phyloP scores from a whole-genome alignment of 2,888 invertebrate genomes.

The Drosophila eohydei region DNA sequence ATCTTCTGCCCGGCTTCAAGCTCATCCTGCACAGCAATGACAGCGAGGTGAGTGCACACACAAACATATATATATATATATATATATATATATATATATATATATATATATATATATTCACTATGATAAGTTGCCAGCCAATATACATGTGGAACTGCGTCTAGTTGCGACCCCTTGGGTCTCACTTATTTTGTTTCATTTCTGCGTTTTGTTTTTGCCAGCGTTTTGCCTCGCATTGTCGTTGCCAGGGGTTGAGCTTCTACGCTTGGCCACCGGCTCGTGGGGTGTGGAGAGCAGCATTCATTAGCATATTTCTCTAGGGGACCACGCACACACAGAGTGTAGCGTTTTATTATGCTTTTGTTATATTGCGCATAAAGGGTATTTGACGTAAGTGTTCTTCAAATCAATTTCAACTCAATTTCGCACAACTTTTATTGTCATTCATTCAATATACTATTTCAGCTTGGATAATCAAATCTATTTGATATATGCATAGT shows the following conservation, averaged over 20 bases:
- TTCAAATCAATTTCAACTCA: constrained; percentile 60
- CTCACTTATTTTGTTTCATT: constrained; percentile 71
- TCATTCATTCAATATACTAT: constrained; percentile 2
- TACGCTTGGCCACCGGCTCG: constrained; percentile 3
- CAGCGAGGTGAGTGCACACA: constrained; percentile 92
- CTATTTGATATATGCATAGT: constrained; percentile 3
- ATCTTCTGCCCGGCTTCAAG: constrained; percentile 95
- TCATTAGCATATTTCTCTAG: constrained; percentile 77
- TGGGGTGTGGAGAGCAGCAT: constrained; percentile 40
- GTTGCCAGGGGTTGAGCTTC: constrained; percentile 16
- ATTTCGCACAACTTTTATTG: constrained; percentile 31
- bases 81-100: constrained; percentile 2
- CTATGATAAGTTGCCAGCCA: constrained; percentile 32
- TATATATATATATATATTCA: constrained; percentile 8
- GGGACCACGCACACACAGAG: constrained; percentile 48
- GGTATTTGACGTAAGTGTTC: constrained; percentile 66
- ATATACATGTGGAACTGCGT: constrained; percentile 33
- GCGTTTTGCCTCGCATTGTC: constrained; percentile 64
- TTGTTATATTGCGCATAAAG: constrained; percentile 66
- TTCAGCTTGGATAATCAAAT: constrained; percentile 1
- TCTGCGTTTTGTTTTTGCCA: constrained; percentile 57
- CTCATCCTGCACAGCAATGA: constrained; percentile 97
- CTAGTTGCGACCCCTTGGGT: constrained; percentile 64
- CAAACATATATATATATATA: neutral
- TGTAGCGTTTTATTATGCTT: constrained; percentile 69